These are phyloP conservation scores for Noctua pronuba DNA, from an alignment of 2,888 invertebrate species.

Conservation along the genomic window DNA sequence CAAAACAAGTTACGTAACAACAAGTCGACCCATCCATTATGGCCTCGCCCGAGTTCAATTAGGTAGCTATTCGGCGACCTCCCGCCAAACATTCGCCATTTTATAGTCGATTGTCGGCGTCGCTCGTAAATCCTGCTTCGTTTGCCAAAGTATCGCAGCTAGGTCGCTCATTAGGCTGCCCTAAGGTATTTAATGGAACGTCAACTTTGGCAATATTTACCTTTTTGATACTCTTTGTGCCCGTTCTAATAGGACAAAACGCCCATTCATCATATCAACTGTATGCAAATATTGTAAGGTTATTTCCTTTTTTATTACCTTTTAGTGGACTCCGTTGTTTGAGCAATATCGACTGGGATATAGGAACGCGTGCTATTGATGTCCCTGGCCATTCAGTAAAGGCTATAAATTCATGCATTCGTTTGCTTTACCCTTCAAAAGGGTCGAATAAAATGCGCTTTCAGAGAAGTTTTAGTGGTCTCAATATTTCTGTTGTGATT, in stretches of 20 bases:
- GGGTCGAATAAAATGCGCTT: conserved; percentile 28
- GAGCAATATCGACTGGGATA: conserved; percentile 24
- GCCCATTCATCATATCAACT: conserved; percentile 23
- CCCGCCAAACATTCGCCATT: conserved; percentile 54
- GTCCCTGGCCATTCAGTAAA: conserved; percentile 16
- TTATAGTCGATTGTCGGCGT: conserved; percentile 46
- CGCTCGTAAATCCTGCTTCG: conserved; percentile 61
- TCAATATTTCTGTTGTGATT: conserved; percentile 33
- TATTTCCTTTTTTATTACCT: conserved; percentile 20
- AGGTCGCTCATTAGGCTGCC: conserved; percentile 58
- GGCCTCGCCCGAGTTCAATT: conserved; percentile 57
- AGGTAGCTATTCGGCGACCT: conserved; percentile 49
- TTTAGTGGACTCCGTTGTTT: conserved; percentile 3
- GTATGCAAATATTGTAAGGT: conserved; percentile 17
- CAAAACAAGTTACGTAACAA: conserved; percentile 56
- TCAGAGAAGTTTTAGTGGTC: conserved; percentile 32
- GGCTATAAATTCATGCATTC: conserved; percentile 34
- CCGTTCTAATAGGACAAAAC: conserved; percentile 13
- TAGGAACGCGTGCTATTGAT: conserved; percentile 1
- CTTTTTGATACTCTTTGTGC: conserved; percentile 37
- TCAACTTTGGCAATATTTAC: conserved; percentile 50
- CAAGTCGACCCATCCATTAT: conserved; percentile 60
- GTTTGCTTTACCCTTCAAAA: conserved; percentile 15
- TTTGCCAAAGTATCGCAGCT: conserved; percentile 56
- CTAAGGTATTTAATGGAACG: conserved; percentile 53